A percentile compares a stretch with the other conserved stretches of the same genome.
These are phyloP conservation scores for Osmoderma eremita DNA, from an alignment of 2,888 invertebrate genomes.

Conservation along the genomic window DNA sequence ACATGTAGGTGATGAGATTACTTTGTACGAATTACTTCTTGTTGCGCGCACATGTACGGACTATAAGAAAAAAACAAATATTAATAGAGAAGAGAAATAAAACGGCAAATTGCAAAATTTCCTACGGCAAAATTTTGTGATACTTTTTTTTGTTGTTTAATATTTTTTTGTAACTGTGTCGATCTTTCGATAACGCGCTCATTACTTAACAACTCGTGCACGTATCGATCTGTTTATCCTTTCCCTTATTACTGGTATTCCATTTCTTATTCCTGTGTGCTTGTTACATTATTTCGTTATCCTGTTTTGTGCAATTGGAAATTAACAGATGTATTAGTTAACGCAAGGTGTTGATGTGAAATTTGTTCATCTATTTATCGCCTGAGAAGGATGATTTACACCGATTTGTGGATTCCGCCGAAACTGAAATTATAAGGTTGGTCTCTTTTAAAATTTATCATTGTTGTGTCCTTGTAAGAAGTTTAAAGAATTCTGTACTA, in stretches of 20 bases:
- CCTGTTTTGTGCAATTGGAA: no score
- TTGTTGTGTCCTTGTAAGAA: no score
- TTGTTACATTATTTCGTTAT: no score
- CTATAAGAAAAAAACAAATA: no score
- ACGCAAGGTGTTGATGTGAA: no score
- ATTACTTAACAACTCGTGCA: conserved; percentile 5
- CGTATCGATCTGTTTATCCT: background rate
- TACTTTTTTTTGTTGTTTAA: conserved; percentile 28
- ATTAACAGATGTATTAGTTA: no score
- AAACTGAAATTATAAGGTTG: no score
- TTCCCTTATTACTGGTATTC: background rate
- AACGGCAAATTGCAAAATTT: background rate
- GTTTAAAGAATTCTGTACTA: no score
- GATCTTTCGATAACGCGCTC: conserved; percentile 6
- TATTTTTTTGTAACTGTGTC: conserved; percentile 6
- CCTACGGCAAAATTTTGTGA: conserved; percentile 20
- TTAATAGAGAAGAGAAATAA: background rate
- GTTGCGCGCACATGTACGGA: background rate
- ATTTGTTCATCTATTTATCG: no score
- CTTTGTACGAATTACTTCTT: background rate
- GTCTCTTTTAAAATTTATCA: no score
- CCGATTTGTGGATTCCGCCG: no score
- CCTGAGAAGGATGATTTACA: no score
- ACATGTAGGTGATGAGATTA: conserved; percentile 29
- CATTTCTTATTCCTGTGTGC: background rate